phyloP scores from a whole-genome alignment of 2,113 vertebrate species.

The Neodon shergylaensis region DNA sequence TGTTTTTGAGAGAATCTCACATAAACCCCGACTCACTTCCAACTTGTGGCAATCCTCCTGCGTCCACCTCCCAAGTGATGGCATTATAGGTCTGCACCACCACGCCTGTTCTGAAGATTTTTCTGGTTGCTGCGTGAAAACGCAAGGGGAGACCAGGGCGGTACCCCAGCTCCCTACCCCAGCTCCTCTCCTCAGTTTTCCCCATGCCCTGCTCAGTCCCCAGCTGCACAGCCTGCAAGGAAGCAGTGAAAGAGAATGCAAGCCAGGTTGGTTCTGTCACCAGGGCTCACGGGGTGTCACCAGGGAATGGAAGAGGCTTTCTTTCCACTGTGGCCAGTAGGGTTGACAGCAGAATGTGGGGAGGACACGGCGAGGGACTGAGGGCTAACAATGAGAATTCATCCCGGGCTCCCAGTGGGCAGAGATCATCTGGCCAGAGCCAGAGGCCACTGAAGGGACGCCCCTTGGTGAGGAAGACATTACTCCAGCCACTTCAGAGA shows the following conservation, averaged over 20 bases:
- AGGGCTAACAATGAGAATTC: slow-evolving; percentile 28
- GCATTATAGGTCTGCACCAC: not conserved
- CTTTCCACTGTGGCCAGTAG: slow-evolving; percentile 15
- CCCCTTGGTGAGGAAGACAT: not conserved
- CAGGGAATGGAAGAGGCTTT: not conserved
- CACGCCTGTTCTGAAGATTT: not conserved
- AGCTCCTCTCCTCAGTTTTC: not conserved
- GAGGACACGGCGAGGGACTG: not conserved
- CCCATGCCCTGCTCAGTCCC: not conserved
- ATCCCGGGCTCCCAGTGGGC: slow-evolving; percentile 25
- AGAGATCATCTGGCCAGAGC: slow-evolving; percentile 67
- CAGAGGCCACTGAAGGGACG: not conserved
- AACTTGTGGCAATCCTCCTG: not conserved
- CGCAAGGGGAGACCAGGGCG: not conserved
- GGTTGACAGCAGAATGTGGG: slow-evolving; percentile 49
- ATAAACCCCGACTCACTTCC: not conserved
- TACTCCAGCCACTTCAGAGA: not conserved
- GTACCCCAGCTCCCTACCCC: not conserved
- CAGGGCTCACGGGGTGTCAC: not conserved
- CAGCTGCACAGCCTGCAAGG: not conserved
- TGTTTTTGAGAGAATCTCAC: not conserved
- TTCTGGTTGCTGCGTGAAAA: not conserved
- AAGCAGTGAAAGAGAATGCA: not conserved
- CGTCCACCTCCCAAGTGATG: not conserved
- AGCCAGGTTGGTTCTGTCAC: slow-evolving; percentile 13